phyloP scores from a whole-genome alignment of 2,113 vertebrate species.

The Lontra canadensis region DNA sequence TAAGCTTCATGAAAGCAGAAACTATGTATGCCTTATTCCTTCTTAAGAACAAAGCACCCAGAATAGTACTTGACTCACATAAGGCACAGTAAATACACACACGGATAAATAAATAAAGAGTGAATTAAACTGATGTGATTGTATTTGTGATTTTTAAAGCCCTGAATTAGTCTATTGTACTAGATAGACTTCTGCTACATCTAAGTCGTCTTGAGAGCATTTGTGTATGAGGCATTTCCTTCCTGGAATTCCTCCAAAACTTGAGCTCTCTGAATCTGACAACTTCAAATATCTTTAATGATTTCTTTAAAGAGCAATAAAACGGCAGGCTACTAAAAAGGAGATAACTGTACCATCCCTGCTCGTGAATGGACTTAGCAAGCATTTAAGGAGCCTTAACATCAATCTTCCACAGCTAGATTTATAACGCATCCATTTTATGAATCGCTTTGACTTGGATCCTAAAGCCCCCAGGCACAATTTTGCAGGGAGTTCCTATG shows the following conservation, averaged over 20 bases:
- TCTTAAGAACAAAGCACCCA: background rate
- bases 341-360: slow-evolving; percentile 74
- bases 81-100: background rate
- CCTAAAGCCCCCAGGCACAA: slow-evolving; percentile 53
- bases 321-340: slow-evolving; percentile 76
- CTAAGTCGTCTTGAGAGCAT: slow-evolving; percentile 51
- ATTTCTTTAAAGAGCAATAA: slow-evolving; percentile 78
- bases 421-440: slow-evolving; percentile 67
- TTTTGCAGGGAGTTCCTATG: slow-evolving; percentile 61
- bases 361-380: slow-evolving; percentile 76
- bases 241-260: slow-evolving; percentile 75
- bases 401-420: slow-evolving; percentile 77
- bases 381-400: slow-evolving; percentile 77
- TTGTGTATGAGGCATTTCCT: slow-evolving; percentile 65
- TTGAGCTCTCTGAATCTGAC: slow-evolving; percentile 71
- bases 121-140: background rate
- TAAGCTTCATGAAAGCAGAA: background rate
- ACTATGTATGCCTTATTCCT: background rate
- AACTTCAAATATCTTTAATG: slow-evolving; percentile 80
- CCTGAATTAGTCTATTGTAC: slow-evolving; percentile 52
- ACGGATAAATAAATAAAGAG: background rate
- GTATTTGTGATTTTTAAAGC: slow-evolving; percentile 7
- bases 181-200: slow-evolving; percentile 29
- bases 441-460: slow-evolving; percentile 77
- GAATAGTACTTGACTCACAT: background rate